Conservation (phyloP, 2,888 invertebrate genomes). For the Steinernema hermaphroditum region DNA sequence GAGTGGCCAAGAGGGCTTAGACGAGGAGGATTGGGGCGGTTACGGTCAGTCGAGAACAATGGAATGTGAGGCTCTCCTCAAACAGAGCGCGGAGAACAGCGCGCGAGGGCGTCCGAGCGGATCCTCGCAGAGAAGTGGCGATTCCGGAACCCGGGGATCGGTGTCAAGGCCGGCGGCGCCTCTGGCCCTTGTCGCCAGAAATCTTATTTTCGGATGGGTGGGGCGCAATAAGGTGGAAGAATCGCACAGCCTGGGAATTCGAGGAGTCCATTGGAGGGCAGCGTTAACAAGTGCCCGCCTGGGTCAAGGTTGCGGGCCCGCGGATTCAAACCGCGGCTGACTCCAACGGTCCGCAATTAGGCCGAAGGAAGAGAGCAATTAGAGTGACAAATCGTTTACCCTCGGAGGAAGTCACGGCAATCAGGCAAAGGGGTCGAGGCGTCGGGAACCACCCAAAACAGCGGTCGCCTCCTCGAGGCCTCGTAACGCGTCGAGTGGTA, state of each 20-base stretch:
- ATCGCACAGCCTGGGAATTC: not conserved
- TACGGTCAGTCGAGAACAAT: slow-evolving; percentile 30
- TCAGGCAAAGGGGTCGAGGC: not conserved
- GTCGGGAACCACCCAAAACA: too few relatives aligned
- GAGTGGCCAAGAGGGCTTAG: slow-evolving; percentile 24
- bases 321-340: slow-evolving; percentile 16
- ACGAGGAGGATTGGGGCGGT: not conserved
- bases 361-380: slow-evolving; percentile 22
- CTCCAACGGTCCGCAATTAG: slow-evolving; percentile 20
- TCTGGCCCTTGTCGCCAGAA: not conserved
- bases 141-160: not conserved
- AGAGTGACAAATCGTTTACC: slow-evolving; percentile 7
- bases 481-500: too few relatives aligned
- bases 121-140: not conserved
- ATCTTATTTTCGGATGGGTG: slow-evolving; percentile 23
- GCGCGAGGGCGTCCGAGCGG: not conserved
- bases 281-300: slow-evolving; percentile 28
- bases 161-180: slow-evolving; percentile 12
- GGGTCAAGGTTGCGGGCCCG: slow-evolving; percentile 9
- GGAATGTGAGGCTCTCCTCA: not conserved
- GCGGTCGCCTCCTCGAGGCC: not conserved
- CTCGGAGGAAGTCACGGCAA: slow-evolving; percentile 20
- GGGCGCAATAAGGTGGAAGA: slow-evolving; percentile 19
- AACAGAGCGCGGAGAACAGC: slow-evolving; percentile 12
- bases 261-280: slow-evolving; percentile 10